A percentile compares a stretch with the other conserved stretches of the same genome.
These are phyloP conservation scores for Stegastes partitus DNA, from an alignment of 2,113 vertebrate species.

Conservation along the genomic window DNA sequence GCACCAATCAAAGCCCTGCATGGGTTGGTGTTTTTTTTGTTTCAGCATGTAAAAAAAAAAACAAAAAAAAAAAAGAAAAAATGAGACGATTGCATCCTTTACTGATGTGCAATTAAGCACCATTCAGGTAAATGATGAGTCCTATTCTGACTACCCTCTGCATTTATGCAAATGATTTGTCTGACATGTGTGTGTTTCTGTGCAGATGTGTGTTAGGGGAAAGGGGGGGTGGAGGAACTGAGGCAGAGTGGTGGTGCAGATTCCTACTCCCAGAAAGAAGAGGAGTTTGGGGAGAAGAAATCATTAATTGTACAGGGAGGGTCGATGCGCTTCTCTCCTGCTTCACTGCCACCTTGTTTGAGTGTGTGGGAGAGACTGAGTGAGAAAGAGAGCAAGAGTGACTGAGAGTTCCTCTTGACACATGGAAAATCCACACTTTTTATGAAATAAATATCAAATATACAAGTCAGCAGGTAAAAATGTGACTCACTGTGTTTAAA, in stretches of 20 bases:
- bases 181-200: neutral
- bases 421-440: slow-evolving; percentile 11
- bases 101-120: slow-evolving; percentile 55
- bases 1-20: slow-evolving; percentile 4
- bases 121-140: slow-evolving; percentile 68
- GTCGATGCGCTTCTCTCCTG: slow-evolving; percentile 6
- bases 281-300: slow-evolving; percentile 45
- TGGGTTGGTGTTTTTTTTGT: slow-evolving; percentile 16
- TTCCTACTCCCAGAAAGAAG: slow-evolving; percentile 26
- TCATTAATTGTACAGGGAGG: slow-evolving; percentile 30
- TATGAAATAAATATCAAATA: neutral
- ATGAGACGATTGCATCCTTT: slow-evolving; percentile 40
- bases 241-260: slow-evolving; percentile 26
- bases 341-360: slow-evolving; percentile 28
- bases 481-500: too few relatives aligned
- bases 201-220: slow-evolving; percentile 8
- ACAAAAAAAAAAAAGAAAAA: neutral
- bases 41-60: slow-evolving; percentile 1
- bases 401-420: slow-evolving; percentile 13
- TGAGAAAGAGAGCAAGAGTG: neutral
- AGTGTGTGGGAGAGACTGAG: slow-evolving; percentile 7
- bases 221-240: neutral
- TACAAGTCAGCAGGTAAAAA: too few relatives aligned
- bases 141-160: slow-evolving; percentile 26
- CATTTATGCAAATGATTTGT: slow-evolving; percentile 46